Conservation (phyloP, 2,797 vertebrate species). For the Pogonophryne albipinna region DNA sequence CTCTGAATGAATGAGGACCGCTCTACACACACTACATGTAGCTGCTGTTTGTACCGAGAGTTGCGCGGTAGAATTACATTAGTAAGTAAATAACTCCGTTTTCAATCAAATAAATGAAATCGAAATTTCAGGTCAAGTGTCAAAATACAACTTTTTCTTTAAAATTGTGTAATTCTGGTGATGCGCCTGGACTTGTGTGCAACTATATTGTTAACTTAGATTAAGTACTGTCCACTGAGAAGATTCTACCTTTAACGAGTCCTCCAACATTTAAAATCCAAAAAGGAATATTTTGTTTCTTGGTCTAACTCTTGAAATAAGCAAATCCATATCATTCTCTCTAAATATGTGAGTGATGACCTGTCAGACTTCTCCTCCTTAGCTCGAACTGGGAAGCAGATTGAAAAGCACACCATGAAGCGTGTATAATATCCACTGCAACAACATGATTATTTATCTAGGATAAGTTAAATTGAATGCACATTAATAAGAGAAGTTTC, state of each 20-base stretch:
- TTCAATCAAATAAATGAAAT: background rate
- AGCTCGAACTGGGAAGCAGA: background rate
- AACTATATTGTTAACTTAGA: background rate
- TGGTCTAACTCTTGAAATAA: background rate
- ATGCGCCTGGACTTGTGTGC: background rate
- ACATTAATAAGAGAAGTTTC: background rate
- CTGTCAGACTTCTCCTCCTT: background rate
- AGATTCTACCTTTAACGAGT: background rate
- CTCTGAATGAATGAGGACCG: background rate
- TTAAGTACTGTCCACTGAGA: background rate
- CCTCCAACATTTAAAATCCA: background rate
- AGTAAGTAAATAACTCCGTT: slow-evolving; percentile 2
- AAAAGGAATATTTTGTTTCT: background rate
- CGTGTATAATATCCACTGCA: background rate
- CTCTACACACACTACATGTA: background rate
- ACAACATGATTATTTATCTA: background rate
- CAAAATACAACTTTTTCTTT: background rate
- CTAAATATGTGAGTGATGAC: background rate
- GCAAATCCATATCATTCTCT: background rate
- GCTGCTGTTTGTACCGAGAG: background rate
- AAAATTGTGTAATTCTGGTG: background rate
- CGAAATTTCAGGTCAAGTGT: background rate
- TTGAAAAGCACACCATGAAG: too few species aligned
- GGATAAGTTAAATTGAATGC: background rate
- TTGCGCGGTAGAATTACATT: background rate